Evolutionary conservation across 1,140 invertebrate species (phyloP).

Genomic region (Euglossa dilemma): DNA sequence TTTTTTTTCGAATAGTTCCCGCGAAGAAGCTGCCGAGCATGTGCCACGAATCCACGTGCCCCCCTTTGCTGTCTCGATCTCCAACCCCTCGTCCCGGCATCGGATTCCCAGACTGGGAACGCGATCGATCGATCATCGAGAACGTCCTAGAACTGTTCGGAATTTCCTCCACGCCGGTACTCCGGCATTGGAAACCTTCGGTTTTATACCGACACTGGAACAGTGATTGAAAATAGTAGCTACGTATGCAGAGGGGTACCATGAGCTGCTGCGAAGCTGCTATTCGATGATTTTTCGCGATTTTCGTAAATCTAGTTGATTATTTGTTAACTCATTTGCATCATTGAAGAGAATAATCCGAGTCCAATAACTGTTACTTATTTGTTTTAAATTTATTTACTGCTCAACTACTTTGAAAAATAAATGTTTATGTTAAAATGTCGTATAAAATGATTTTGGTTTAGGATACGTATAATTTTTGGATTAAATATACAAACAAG

Average conservation of each 20-base stretch:
- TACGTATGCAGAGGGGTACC: neutral
- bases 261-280: no score
- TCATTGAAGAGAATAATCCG: no score
- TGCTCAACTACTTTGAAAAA: no score
- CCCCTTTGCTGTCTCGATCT: neutral
- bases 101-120: constrained; percentile 42
- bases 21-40: constrained; percentile 30
- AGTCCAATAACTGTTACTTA: no score
- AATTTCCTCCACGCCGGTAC: constrained; percentile 13
- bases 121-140: constrained; percentile 32
- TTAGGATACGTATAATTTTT: no score
- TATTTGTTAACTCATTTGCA: no score
- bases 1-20: neutral
- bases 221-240: neutral
- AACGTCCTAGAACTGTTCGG: neutral
- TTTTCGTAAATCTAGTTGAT: no score
- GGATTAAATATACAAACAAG: no score
- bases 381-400: no score
- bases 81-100: neutral
- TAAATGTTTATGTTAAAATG: no score
- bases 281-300: no score
- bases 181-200: constrained; percentile 15
- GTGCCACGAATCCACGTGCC: constrained; percentile 37
- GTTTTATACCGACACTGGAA: neutral
- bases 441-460: no score